Conservation (phyloP, 1,140 invertebrate genomes). For the Fopius arisanus region DNA sequence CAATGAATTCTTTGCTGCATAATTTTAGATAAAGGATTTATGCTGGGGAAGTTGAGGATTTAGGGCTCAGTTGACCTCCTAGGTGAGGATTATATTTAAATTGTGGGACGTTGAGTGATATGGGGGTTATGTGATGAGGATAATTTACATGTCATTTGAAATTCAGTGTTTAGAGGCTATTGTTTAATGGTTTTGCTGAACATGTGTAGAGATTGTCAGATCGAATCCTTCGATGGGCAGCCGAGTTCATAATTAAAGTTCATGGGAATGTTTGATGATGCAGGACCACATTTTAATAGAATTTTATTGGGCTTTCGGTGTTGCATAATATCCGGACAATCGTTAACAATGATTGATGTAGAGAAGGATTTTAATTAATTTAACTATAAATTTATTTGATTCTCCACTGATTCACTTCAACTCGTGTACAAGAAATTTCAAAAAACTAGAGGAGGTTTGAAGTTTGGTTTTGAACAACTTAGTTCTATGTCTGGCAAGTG, state of each 20-base stretch:
- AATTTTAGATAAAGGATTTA: neutral
- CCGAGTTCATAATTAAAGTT: too few relatives aligned
- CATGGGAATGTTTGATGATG: too few relatives aligned
- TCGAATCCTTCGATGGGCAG: too few relatives aligned
- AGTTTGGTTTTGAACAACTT: neutral
- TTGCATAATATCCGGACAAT: too few relatives aligned
- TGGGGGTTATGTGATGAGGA: neutral
- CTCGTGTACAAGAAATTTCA: neutral
- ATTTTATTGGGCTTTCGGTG: too few relatives aligned
- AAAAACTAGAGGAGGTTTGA: neutral
- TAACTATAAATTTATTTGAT: neutral
- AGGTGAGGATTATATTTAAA: neutral
- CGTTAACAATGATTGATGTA: neutral
- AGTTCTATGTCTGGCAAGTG: neutral
- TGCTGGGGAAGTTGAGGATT: neutral
- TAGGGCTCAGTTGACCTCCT: neutral
- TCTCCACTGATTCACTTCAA: neutral
- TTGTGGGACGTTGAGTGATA: neutral
- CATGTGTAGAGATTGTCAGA: neutral
- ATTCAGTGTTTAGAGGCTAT: neutral
- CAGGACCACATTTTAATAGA: too few relatives aligned
- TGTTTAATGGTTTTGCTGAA: neutral
- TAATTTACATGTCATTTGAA: neutral
- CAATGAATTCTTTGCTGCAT: neutral
- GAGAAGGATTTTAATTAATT: neutral